These are phyloP conservation scores for Pycnomerus fuliginosus DNA, from an alignment of 2,888 invertebrate species.

Conservation along the genomic window DNA sequence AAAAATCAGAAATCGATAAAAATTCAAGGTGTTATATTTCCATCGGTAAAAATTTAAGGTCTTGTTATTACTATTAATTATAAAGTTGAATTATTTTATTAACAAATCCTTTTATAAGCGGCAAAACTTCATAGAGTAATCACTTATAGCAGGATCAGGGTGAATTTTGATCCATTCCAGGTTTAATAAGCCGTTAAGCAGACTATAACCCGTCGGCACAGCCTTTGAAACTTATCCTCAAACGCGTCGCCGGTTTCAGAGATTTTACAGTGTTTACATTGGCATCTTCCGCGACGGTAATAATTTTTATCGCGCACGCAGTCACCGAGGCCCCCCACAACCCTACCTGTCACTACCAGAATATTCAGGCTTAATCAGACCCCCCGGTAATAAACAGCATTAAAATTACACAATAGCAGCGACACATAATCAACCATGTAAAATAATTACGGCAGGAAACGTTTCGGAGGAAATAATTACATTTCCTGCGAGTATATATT, in stretches of 20 bases:
- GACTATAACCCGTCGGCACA: conserved; percentile 2
- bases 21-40: too few relatives aligned
- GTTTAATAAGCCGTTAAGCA: conserved; percentile 13
- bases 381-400: conserved; percentile 37
- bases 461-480: conserved; percentile 42
- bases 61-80: too few relatives aligned
- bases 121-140: too few relatives aligned
- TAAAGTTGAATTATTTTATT: too few relatives aligned
- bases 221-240: conserved; percentile 15
- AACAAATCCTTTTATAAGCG: too few relatives aligned
- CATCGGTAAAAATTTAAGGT: too few relatives aligned
- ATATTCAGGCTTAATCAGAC: conserved; percentile 16
- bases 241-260: conserved; percentile 6
- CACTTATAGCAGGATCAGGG: too few relatives aligned
- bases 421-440: conserved; percentile 45
- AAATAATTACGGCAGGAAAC: conserved; percentile 43
- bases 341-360: conserved; percentile 12
- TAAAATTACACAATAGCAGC: conserved; percentile 43
- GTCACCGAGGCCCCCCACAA: background rate
- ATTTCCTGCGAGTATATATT: conserved; percentile 53
- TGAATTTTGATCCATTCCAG: too few relatives aligned
- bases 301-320: conserved; percentile 13
- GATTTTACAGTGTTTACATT: conserved; percentile 16
- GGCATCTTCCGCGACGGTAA: conserved; percentile 9
- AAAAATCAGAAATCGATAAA: too few relatives aligned